phyloP scores from a whole-genome alignment of 1,140 invertebrate species.

The Paraescarpia echinospica region DNA sequence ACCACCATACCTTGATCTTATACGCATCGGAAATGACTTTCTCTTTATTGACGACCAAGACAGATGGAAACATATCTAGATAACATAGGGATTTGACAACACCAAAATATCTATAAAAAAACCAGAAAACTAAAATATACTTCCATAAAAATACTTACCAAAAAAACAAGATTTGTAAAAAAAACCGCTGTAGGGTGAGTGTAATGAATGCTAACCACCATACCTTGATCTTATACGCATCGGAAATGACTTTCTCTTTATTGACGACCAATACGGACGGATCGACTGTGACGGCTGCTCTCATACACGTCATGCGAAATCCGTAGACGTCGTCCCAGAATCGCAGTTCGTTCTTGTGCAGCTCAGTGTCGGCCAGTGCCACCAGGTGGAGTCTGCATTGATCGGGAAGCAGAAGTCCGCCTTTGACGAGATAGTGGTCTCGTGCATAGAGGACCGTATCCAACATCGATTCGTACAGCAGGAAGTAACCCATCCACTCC shows the following conservation, averaged over 20 bases:
- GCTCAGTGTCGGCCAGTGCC: constrained; percentile 42
- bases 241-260: constrained; percentile 40
- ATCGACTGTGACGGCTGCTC: constrained; percentile 45
- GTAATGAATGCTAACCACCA: too few species aligned
- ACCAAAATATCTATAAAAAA: too few species aligned
- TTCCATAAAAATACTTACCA: too few species aligned
- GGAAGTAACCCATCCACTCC: constrained; percentile 61
- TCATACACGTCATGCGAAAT: constrained; percentile 57
- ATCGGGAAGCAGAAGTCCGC: constrained; percentile 47
- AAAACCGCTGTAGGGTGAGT: too few species aligned
- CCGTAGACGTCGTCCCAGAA: constrained; percentile 58
- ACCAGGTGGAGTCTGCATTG: constrained; percentile 48
- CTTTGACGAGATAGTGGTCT: constrained; percentile 46
- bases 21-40: constrained; percentile 43
- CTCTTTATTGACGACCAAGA: constrained; percentile 42
- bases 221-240: constrained; percentile 50
- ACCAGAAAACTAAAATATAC: too few species aligned
- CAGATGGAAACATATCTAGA: too few species aligned
- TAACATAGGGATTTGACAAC: too few species aligned
- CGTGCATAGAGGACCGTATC: constrained; percentile 57
- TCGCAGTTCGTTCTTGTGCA: constrained; percentile 41
- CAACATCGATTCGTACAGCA: constrained; percentile 60
- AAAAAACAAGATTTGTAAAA: too few species aligned
- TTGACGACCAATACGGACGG: constrained; percentile 47
- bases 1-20: constrained; percentile 46